Conservation (phyloP, 2,113 vertebrate genomes). For the Polyodon spathula region DNA sequence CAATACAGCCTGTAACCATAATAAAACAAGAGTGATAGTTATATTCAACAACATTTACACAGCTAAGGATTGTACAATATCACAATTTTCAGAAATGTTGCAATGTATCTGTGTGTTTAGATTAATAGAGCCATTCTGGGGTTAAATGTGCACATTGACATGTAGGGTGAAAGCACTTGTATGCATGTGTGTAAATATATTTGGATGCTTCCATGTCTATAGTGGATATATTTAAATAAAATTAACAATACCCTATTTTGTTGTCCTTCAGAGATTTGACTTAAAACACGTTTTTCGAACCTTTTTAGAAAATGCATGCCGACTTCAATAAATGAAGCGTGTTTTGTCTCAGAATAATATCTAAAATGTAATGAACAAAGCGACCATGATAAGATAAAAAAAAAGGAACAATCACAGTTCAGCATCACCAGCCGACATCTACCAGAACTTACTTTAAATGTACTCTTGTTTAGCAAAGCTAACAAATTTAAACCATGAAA, state of each 20-base stretch:
- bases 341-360: neutral
- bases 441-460: no score
- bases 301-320: neutral
- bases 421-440: no score
- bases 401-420: no score
- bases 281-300: neutral
- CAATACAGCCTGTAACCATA: constrained; percentile 43
- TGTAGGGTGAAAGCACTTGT: constrained; percentile 19
- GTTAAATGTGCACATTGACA: constrained; percentile 28
- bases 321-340: neutral
- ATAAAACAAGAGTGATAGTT: constrained; percentile 65
- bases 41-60: constrained; percentile 73
- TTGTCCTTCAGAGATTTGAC: no score
- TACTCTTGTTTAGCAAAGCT: no score
- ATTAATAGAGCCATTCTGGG: constrained; percentile 18
- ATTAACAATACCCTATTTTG: no score
- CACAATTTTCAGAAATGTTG: constrained; percentile 67
- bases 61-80: constrained; percentile 67
- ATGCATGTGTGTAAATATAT: constrained; percentile 8
- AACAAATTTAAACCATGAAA: no score
- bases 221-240: no score
- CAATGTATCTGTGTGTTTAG: constrained; percentile 25
- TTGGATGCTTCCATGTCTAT: constrained; percentile 35
- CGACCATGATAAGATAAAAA: no score
- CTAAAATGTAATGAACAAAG: no score